phyloP scores from a whole-genome alignment of 2,888 invertebrate genomes.

The Cerastis leucographa region DNA sequence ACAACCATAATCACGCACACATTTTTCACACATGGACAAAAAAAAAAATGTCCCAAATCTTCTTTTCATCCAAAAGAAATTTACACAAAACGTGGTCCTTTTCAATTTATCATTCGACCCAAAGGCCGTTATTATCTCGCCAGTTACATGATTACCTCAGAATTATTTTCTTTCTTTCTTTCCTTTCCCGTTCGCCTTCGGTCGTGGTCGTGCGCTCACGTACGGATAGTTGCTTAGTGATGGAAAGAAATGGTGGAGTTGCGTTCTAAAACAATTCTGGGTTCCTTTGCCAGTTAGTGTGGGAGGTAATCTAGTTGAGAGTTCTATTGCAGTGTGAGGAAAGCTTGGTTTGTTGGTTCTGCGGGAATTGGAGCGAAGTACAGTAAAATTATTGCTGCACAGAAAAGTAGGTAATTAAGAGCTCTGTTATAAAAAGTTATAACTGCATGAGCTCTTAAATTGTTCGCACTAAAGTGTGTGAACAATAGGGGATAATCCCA shows the following conservation, averaged over 20 bases:
- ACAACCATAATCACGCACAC: slow-evolving; percentile 32
- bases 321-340: slow-evolving; percentile 15
- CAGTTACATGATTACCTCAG: slow-evolving; percentile 67
- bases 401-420: neutral
- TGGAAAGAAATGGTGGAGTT: slow-evolving; percentile 31
- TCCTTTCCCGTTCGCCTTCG: slow-evolving; percentile 25
- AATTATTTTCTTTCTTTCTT: slow-evolving; percentile 60
- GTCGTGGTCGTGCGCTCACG: slow-evolving; percentile 56
- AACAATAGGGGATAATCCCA: too few species aligned
- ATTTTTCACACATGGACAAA: slow-evolving; percentile 37
- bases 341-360: neutral
- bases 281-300: slow-evolving; percentile 14
- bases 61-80: slow-evolving; percentile 37
- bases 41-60: slow-evolving; percentile 40
- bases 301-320: slow-evolving; percentile 25
- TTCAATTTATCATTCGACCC: slow-evolving; percentile 66
- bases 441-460: too few species aligned
- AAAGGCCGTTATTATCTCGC: slow-evolving; percentile 62
- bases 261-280: slow-evolving; percentile 55
- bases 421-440: neutral
- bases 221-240: slow-evolving; percentile 55
- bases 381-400: neutral
- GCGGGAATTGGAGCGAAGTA: neutral
- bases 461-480: too few species aligned
- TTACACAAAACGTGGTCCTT: slow-evolving; percentile 55